Base-by-base conservation (phyloP, 1,140 invertebrate species). In the Philaenus spumarius region DNA sequence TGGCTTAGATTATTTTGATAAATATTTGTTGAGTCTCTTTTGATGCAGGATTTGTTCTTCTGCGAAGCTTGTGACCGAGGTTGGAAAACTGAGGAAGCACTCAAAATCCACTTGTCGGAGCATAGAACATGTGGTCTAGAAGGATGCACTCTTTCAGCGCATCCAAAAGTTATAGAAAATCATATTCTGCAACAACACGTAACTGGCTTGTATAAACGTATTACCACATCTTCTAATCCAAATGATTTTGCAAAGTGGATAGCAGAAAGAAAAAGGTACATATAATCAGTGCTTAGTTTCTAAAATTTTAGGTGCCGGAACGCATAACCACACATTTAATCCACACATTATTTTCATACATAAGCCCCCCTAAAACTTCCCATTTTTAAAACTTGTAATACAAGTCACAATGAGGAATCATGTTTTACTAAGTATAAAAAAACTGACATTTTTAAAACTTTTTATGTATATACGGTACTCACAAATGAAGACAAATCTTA, bases 181-280 rank as follows among this genome's bases (percentile, higher is more conserved):
- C 91, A 94, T 67, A 82, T 90, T 61, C 74, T 80, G 71, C 83
- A 87, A 76, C 88, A 93, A 75, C 91, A 94, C 72, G 76, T 75
- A 17, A 84, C 82, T 22, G 89, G 90, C 14, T 69, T 92, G 17
- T 93, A 85, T 66, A 78, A 86, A 47, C 84, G 80, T 73, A 85
- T 93, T 52, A 81, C 81, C 65, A 82, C 83, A 65, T 62, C 89
- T 11, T 80, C 84, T 55, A 84, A 83, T 9, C 80, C 84, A 1
- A 87, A 92, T 69, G 89, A 93, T 59, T 84, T 93, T 61, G 69
- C 82, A 46, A 89, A 88, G 71, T 95, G 90, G 89, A 82, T 81
- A 54, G 79, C 78, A 47, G 89, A 93, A 63, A 77, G 92, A 55
- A 88, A 84, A 70, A 86, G 78, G 73, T 83, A 69, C 69, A 61